phyloP scores from a whole-genome alignment of 2,113 vertebrate genomes.

The Morphnarchus princeps region DNA sequence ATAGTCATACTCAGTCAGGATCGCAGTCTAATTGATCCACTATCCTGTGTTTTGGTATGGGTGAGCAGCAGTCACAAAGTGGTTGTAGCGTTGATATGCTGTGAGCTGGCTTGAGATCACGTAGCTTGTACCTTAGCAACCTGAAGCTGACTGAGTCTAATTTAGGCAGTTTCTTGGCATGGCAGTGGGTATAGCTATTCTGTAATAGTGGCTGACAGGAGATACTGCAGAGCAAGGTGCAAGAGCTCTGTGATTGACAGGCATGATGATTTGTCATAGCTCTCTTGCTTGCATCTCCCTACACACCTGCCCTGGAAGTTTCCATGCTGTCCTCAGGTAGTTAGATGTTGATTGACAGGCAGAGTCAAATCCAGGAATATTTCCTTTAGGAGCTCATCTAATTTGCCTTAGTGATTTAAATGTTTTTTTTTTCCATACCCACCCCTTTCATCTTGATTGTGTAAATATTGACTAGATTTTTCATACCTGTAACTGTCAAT shows the following conservation, averaged over 20 bases:
- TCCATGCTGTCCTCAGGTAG: not conserved
- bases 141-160: not conserved
- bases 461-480: not conserved
- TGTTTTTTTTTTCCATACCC: not conserved
- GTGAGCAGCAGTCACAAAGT: not conserved
- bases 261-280: not conserved
- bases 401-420: not conserved
- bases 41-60: not conserved
- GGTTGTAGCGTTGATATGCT: rapidly evolving
- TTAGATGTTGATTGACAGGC: not conserved
- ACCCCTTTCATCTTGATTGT: not conserved
- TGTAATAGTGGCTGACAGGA: not conserved
- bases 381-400: not conserved
- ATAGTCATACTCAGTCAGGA: not conserved
- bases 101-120: not conserved
- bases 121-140: not conserved
- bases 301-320: not conserved
- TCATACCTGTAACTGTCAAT: not conserved
- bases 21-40: rapidly evolving
- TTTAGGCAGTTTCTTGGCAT: not conserved
- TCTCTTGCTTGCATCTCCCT: not conserved
- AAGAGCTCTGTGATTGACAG: not conserved
- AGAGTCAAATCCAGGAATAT: not conserved
- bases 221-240: not conserved
- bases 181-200: not conserved